Evolutionary conservation across 53 echinoderm and acorn worm genomes (phyloP), one percentile per base, ranked within the genome.

Genomic region (Temnopleurus reevesii): DNA sequence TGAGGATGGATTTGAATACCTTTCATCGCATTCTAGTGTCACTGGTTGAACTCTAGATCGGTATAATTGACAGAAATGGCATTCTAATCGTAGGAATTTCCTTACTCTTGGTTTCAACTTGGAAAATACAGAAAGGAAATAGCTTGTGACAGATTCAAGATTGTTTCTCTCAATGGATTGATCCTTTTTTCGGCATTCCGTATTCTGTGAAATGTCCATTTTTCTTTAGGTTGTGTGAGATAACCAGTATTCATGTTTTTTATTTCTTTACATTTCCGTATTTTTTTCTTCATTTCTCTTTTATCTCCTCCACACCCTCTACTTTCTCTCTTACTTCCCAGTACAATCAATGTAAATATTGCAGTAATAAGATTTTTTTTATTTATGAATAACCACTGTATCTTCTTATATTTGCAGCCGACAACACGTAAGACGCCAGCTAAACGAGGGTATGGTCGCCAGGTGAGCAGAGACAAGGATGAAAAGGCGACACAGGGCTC

Each of bases 381-480:
- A 13, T 63, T 23, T 23, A 21, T 19, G n/a, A 34, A 71, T 43
- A 21, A 38, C n/a, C 23, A 71, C 36, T 71, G n/a, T 71, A 63
- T 36, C 41, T 27, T 71, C 38, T 71, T 71, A 71, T 71, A 36
- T n/a, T 71, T 87, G 18, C 88, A 87, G 88, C 65, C 88, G 15
- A 47, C 71, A 35, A 31, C 88, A 7, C 65, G 71, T 19, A 87
- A 87, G 88, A 87, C 88, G 27, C 88, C 88, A 28, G 71, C 53
- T n/a, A 87, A 87, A 71, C 65, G 65, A 51, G 65, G 65, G 5
- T 87, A 87, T 38, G 53, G 88, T 47, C 88, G 88, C 33, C 88
- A 87, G 88, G 71, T 87, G 46, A 87, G 88, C 71, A 49, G 88
- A 10, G 88, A 87, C 51, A 87, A 87, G 71, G 88, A 87, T 65